phyloP scores from a whole-genome alignment of 2,797 vertebrate species.

The Momotus momota region DNA sequence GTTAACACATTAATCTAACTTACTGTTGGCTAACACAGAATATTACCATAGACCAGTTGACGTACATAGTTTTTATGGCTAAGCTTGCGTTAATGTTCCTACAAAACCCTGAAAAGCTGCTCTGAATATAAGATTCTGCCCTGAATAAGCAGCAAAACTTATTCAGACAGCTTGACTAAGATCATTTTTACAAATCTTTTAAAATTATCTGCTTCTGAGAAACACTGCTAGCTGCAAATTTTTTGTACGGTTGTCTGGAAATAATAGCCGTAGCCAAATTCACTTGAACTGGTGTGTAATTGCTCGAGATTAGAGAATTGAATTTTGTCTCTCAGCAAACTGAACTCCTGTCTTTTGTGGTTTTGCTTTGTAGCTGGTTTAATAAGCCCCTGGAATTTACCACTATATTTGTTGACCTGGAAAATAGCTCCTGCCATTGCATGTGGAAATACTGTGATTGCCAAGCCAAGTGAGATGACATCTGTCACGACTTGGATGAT shows the following conservation, averaged over 20 bases:
- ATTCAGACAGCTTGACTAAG: background rate
- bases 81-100: background rate
- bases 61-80: background rate
- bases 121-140: background rate
- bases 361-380: slow-evolving; percentile 85
- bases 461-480: slow-evolving; percentile 98
- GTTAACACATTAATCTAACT: background rate
- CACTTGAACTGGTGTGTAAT: background rate
- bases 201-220: background rate
- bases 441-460: slow-evolving; percentile 93
- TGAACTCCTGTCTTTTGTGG: background rate
- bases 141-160: background rate
- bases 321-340: background rate
- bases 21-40: background rate
- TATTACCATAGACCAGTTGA: background rate
- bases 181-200: background rate
- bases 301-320: background rate
- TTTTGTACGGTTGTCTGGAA: background rate
- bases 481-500: slow-evolving; percentile 98
- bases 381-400: slow-evolving; percentile 98
- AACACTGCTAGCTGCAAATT: background rate
- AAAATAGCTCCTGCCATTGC: slow-evolving; percentile 96
- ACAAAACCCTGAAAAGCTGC: background rate
- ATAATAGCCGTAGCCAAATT: background rate
- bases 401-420: slow-evolving; percentile 95